phyloP scores from a whole-genome alignment of 2,113 vertebrate genomes.

The Platysternon megacephalum region DNA sequence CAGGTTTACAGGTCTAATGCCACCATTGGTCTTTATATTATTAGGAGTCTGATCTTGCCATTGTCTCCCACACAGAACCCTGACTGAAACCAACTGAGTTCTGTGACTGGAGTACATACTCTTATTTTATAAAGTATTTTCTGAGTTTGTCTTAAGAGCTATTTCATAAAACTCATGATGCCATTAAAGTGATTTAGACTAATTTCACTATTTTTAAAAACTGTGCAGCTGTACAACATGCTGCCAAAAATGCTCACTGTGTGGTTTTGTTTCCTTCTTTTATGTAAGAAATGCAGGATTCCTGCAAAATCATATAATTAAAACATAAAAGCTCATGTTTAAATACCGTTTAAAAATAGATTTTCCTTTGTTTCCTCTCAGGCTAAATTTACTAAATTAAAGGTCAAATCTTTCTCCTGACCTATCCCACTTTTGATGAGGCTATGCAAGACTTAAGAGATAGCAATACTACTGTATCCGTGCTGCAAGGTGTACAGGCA shows the following conservation, averaged over 20 bases:
- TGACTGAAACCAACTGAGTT: neutral
- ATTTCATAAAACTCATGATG: neutral
- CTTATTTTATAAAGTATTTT: neutral
- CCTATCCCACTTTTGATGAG: neutral
- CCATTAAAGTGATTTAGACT: neutral
- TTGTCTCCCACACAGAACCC: neutral
- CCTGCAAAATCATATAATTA: neutral
- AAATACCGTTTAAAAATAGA: neutral
- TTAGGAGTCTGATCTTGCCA: neutral
- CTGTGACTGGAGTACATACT: neutral
- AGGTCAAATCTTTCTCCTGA: neutral
- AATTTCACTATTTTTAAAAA: neutral
- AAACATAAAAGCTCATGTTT: neutral
- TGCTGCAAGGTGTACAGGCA: neutral
- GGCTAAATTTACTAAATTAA: conserved; percentile 4
- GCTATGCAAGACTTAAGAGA: neutral
- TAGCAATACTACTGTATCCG: neutral
- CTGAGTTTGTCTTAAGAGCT: neutral
- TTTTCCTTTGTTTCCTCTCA: conserved; percentile 28
- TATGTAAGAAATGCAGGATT: neutral
- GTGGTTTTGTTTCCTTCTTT: neutral
- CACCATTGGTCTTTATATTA: neutral
- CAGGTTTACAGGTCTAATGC: neutral
- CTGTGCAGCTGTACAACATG: neutral
- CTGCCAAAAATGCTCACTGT: conserved; percentile 12